These are phyloP conservation scores for Xestia rhomboidea DNA, from an alignment of 2,888 invertebrate genomes.

Conservation along the genomic window DNA sequence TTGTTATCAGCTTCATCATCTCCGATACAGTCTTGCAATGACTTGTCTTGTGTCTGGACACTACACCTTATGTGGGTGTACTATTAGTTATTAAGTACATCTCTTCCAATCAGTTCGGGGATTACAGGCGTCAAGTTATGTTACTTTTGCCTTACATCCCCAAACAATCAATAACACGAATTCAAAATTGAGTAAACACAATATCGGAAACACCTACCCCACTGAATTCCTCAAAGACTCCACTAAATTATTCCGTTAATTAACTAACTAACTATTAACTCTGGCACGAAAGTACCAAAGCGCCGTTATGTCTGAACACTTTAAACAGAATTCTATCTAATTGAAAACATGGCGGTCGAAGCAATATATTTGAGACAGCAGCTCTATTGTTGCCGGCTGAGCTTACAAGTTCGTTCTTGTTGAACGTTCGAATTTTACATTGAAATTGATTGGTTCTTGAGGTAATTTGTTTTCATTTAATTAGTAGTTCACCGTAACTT, in stretches of 20 bases:
- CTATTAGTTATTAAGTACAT: no score
- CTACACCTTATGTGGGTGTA: no score
- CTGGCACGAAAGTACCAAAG: conserved; percentile 14
- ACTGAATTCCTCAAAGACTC: conserved; percentile 14
- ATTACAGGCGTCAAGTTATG: no score
- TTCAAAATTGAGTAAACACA: neutral
- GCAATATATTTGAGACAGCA: conserved; percentile 47
- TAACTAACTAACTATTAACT: conserved; percentile 42
- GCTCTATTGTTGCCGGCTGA: conserved; percentile 40
- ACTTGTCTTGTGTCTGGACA: no score
- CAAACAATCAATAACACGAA: neutral
- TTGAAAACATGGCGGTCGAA: conserved; percentile 50
- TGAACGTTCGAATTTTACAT: conserved; percentile 31
- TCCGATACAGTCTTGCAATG: no score
- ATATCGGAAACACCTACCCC: neutral
- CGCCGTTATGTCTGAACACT: conserved; percentile 33
- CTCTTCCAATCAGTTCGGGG: no score
- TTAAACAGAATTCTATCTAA: conserved; percentile 51
- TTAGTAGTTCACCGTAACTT: neutral
- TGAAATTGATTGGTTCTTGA: conserved; percentile 32
- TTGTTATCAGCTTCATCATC: no score
- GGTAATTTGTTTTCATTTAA: conserved; percentile 19
- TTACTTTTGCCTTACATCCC: no score
- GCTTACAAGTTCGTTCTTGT: conserved; percentile 38
- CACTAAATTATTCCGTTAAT: conserved; percentile 46